phyloP scores from a whole-genome alignment of 2,113 vertebrate genomes.

The Trogon surrucura region DNA sequence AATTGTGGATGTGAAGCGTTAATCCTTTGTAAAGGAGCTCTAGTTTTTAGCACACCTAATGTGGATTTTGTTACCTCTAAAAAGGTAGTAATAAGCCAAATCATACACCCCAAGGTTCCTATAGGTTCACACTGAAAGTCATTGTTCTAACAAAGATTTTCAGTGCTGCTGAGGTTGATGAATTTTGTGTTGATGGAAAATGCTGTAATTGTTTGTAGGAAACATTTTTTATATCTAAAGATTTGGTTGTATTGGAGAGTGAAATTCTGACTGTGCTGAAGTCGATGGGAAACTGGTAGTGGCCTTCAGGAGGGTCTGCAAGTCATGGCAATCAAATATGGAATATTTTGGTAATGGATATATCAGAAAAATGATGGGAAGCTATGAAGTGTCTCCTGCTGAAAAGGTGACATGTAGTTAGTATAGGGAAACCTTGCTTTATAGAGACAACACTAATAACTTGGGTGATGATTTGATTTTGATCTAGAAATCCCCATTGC shows the following conservation, averaged over 20 bases:
- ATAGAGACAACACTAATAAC: background rate
- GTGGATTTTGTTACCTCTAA: background rate
- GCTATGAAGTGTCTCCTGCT: background rate
- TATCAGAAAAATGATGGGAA: background rate
- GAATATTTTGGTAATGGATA: background rate
- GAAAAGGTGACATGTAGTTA: background rate
- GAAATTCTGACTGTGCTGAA: background rate
- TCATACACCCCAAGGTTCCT: background rate
- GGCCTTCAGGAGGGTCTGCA: background rate
- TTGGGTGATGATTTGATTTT: background rate
- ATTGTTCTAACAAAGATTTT: background rate
- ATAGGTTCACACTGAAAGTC: background rate
- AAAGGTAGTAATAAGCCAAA: background rate
- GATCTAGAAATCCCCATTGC: background rate
- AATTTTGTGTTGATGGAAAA: background rate
- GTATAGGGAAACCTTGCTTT: background rate
- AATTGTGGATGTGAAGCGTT: background rate
- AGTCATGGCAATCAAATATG: background rate
- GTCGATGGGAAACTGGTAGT: background rate
- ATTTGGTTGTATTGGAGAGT: background rate
- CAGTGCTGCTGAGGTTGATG: background rate
- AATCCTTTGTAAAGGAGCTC: background rate
- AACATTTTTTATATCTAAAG: background rate
- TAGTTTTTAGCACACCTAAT: background rate
- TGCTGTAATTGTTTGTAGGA: background rate